Evolutionary conservation across 2,113 vertebrate species (phyloP), one percentile per base, ranked within the genome.

Genomic region (Hippocampus barbouri): DNA sequence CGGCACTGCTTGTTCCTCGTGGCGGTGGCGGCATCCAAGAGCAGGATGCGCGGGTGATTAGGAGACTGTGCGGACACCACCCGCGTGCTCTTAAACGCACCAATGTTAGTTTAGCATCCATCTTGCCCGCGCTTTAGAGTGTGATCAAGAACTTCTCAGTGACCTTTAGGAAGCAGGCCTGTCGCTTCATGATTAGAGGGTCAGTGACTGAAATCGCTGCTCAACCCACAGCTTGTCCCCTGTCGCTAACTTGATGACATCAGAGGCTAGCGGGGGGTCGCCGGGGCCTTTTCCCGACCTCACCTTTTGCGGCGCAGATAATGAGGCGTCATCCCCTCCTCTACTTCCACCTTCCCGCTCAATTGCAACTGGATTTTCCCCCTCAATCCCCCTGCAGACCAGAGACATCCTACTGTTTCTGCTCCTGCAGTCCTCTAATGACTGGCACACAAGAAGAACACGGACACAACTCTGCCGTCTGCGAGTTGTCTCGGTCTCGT

Each of bases 291-390:
- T 77, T 75, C 79, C 82, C 79, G 80, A 70, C 71, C 77, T 80
- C 81, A 89, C 85, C 85, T 90, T 79, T 86, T 78, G 69, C 81
- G 81, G 67, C 40, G 34, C 77, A 23, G 77, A 80, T 87, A 91
- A 90, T 87, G 84, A 91, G 83, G 70, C 75, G 20, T 70, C 63
- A 76, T 84, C 70, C 73, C 85, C 77, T 82, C 80, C 75, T 53
- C 18, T 60, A 70, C 71, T 77, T 83, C 72, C 66, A 68, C 0
- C 14, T 72, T 53, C 82, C 87, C 75, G 85, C 73, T 80, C 79
- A 69, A 70, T 80, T 74, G 86, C 87, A 78, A 43, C 20, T 15
- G 25, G 73, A 79, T 72, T 72, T 18, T 7, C 51, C 66, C 66
- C 71, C 21, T 59, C 14, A 20, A 4, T 5, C 51, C 51, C 20